Conservation (phyloP, 2,113 vertebrate species). For the Calypte anna region DNA sequence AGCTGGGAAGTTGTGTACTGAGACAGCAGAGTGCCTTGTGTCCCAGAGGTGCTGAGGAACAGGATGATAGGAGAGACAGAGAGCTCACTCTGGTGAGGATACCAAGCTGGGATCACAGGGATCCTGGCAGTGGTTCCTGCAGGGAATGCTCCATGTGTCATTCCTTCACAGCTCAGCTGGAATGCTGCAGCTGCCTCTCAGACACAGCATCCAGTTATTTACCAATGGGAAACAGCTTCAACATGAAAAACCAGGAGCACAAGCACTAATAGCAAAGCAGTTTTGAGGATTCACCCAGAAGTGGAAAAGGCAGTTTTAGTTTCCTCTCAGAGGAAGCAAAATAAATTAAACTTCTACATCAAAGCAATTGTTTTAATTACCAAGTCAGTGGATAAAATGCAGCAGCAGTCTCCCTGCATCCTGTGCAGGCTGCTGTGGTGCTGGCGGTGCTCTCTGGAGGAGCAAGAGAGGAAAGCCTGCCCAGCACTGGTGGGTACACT, state of each 20-base stretch:
- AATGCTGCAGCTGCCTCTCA: not conserved
- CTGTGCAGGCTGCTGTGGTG: not conserved
- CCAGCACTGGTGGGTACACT: accelerated
- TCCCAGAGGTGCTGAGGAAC: not conserved
- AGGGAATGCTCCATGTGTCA: not conserved
- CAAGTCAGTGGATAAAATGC: not conserved
- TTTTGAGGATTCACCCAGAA: not conserved
- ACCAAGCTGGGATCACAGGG: not conserved
- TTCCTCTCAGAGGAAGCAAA: not conserved
- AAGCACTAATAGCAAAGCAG: not conserved
- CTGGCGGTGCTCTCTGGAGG: not conserved
- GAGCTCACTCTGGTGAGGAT: not conserved
- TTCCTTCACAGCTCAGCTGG: not conserved
- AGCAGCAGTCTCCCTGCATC: not conserved
- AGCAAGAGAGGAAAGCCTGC: not conserved
- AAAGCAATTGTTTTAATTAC: not conserved
- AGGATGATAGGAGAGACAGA: not conserved
- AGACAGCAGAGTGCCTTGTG: not conserved
- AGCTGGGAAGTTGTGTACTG: not conserved
- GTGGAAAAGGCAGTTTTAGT: not conserved
- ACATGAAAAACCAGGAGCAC: not conserved
- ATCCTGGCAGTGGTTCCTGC: not conserved
- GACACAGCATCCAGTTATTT: not conserved
- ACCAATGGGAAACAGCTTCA: not conserved
- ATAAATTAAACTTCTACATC: not conserved